Percentiles rank a stretch among this genome's conserved stretches.
These are phyloP conservation scores for Bombyx mandarina DNA, from an alignment of 1,140 invertebrate genomes.

Conservation along the genomic window DNA sequence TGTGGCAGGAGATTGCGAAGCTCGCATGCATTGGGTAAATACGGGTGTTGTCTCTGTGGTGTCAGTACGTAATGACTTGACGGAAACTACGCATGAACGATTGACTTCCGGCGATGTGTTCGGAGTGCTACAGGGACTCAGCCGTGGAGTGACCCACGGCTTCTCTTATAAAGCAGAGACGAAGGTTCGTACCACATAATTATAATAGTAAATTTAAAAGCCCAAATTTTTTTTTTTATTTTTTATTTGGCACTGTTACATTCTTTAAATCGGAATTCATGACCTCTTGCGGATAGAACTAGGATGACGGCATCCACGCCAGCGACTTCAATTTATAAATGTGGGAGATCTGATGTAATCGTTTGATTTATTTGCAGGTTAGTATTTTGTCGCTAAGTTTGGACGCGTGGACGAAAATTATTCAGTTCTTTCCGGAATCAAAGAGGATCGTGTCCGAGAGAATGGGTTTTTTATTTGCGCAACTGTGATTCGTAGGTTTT, in stretches of 20 bases:
- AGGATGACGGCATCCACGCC: too few species aligned
- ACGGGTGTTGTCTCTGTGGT: slow-evolving; percentile 54
- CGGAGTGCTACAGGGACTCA: slow-evolving; percentile 56
- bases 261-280: too few species aligned
- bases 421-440: slow-evolving; percentile 45
- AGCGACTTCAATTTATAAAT: too few species aligned
- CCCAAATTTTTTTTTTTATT: not conserved
- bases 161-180: slow-evolving; percentile 64
- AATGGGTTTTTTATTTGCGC: slow-evolving; percentile 39
- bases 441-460: slow-evolving; percentile 34
- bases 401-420: slow-evolving; percentile 46
- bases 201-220: not conserved
- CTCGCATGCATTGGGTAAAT: slow-evolving; percentile 62
- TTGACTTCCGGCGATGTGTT: slow-evolving; percentile 53
- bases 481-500: slow-evolving; percentile 19
- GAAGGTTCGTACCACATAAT: slow-evolving; percentile 26
- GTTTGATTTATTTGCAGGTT: slow-evolving; percentile 25
- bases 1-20: slow-evolving; percentile 60
- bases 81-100: slow-evolving; percentile 58
- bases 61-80: slow-evolving; percentile 50
- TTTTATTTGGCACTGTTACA: not conserved
- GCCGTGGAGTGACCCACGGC: slow-evolving; percentile 47
- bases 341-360: not conserved
- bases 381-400: slow-evolving; percentile 38
- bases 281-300: too few species aligned